A percentile compares a stretch with the other conserved stretches of the same genome.
phyloP scores from a whole-genome alignment of 2,888 invertebrate genomes.

The Eupithecia centaureata region DNA sequence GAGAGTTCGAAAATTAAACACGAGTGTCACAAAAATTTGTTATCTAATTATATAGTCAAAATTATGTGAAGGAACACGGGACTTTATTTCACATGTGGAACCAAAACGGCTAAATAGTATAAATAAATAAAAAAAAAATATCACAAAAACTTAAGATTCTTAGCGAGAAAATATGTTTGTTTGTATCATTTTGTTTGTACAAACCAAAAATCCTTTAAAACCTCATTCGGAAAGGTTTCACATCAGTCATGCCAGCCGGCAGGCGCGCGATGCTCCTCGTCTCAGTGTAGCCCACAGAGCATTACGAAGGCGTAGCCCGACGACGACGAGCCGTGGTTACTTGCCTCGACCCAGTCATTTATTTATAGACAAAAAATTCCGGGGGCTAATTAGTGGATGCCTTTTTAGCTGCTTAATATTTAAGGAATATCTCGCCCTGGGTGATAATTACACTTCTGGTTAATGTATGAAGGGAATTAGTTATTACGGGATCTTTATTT shows the following conservation, averaged over 20 bases:
- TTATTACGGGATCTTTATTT: neutral
- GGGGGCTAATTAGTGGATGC: neutral
- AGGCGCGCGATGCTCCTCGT: constrained; percentile 49
- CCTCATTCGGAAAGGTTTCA: constrained; percentile 50
- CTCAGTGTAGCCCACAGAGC: constrained; percentile 51
- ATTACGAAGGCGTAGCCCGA: too few relatives aligned
- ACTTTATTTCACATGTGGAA: too few relatives aligned
- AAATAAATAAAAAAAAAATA: too few relatives aligned
- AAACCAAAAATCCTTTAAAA: too few relatives aligned
- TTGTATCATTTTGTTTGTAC: too few relatives aligned
- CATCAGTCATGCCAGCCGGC: constrained; percentile 47
- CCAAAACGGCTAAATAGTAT: too few relatives aligned
- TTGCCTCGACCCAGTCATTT: constrained; percentile 45
- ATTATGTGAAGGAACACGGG: too few relatives aligned
- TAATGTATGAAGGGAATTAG: neutral
- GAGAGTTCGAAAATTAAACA: too few relatives aligned
- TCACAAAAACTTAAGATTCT: too few relatives aligned
- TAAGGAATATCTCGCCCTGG: neutral
- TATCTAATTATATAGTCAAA: too few relatives aligned
- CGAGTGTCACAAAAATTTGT: too few relatives aligned
- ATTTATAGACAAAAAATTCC: constrained; percentile 34
- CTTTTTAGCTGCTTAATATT: neutral
- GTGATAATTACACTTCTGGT: neutral
- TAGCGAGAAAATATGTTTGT: too few relatives aligned
- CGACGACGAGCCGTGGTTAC: constrained; percentile 52